A percentile compares a stretch with the other conserved stretches of the same genome.
phyloP scores from a whole-genome alignment of 2,113 vertebrate genomes.

The Hassar affinis region DNA sequence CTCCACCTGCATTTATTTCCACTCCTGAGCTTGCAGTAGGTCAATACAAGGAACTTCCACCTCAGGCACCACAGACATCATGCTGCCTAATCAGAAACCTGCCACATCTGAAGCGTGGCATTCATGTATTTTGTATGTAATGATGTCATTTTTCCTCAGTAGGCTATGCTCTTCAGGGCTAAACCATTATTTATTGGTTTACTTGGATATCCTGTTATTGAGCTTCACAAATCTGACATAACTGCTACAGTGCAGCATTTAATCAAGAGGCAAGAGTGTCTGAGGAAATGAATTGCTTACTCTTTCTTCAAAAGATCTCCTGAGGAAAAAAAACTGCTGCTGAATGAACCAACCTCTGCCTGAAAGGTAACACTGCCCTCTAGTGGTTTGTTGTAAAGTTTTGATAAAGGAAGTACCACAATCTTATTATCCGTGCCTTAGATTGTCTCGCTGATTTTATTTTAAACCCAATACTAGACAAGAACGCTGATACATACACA shows the following conservation, averaged over 20 bases:
- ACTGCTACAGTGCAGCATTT: conserved; percentile 5
- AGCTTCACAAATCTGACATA: background rate
- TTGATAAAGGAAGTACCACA: background rate
- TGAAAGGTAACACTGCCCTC: conserved; percentile 30
- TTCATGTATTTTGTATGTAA: background rate
- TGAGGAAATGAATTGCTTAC: background rate
- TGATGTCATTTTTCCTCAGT: background rate
- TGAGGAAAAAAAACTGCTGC: background rate
- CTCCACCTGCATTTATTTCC: background rate
- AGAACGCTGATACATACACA: no score
- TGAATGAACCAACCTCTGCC: background rate
- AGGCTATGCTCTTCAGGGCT: background rate
- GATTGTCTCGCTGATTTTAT: no score
- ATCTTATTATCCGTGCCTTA: background rate
- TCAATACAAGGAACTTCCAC: background rate
- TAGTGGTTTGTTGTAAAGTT: conserved; percentile 6
- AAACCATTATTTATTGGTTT: background rate
- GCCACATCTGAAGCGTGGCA: background rate
- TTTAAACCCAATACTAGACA: no score
- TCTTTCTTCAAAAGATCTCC: background rate
- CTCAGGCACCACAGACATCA: background rate
- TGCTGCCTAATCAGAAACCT: background rate
- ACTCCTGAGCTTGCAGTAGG: background rate
- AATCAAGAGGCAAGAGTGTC: background rate
- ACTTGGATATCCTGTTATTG: background rate